Conservation (phyloP, 1,140 invertebrate genomes). For the Schlechtendalia chinensis region DNA sequence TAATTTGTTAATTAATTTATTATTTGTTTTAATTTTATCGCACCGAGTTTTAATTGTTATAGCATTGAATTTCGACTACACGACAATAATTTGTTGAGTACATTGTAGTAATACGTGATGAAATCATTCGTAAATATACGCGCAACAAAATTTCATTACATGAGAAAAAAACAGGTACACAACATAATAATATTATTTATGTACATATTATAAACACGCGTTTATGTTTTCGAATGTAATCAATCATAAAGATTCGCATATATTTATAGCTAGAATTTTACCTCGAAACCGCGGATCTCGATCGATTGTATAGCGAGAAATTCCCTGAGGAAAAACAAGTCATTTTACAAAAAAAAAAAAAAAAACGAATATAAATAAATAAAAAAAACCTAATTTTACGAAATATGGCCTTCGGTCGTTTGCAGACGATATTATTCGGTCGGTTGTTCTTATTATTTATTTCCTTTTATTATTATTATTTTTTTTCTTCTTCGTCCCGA, state of each 20-base stretch:
- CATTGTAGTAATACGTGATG: too few species aligned
- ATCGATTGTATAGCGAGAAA: constrained; percentile 29
- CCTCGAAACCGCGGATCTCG: constrained; percentile 12
- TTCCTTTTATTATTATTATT: constrained; percentile 48
- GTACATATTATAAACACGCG: not conserved
- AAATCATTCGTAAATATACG: too few species aligned
- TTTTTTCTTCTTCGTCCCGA: constrained; percentile 15
- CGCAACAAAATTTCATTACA: too few species aligned
- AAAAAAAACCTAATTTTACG: constrained; percentile 49
- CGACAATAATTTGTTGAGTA: too few species aligned
- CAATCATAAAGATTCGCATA: constrained; percentile 2
- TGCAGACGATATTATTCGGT: constrained; percentile 50
- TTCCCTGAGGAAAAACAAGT: constrained; percentile 48
- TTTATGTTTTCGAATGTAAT: not conserved
- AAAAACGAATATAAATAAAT: constrained; percentile 36
- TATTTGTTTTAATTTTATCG: too few species aligned
- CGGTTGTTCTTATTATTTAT: constrained; percentile 50
- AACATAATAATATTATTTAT: not conserved
- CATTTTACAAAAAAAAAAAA: constrained; percentile 34
- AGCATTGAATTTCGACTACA: too few species aligned
- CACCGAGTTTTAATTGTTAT: too few species aligned
- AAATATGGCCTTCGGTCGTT: constrained; percentile 50
- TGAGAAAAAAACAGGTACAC: too few species aligned
- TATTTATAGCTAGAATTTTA: not conserved
- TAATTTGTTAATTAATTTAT: too few species aligned